Percentiles rank a stretch among this genome's conserved stretches.
Conservation (phyloP, 1,140 invertebrate genomes). For the Nilaparvata lugens region DNA sequence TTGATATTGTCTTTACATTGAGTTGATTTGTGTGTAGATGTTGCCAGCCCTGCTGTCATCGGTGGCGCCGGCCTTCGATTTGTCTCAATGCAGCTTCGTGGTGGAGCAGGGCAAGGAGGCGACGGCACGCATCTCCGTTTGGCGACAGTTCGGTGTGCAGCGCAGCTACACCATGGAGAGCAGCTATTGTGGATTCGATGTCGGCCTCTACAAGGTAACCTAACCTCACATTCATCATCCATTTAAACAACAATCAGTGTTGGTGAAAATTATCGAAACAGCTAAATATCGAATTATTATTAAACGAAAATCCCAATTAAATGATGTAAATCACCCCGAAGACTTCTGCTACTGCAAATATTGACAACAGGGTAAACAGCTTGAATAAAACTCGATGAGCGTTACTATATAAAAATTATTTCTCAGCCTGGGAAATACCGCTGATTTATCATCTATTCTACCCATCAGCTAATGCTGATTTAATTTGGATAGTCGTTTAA, state of each 20-base stretch:
- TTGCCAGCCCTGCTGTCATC: slow-evolving; percentile 59
- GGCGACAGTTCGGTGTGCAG: slow-evolving; percentile 68
- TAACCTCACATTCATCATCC: background rate
- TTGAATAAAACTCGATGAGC: too few relatives aligned
- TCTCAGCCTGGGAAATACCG: too few relatives aligned
- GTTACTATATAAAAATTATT: too few relatives aligned
- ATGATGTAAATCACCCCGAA: too few relatives aligned
- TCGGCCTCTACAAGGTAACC: slow-evolving; percentile 59
- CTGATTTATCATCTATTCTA: background rate
- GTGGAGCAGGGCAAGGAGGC: slow-evolving; percentile 70
- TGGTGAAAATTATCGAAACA: too few relatives aligned
- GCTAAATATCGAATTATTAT: too few relatives aligned
- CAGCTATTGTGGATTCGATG: slow-evolving; percentile 76
- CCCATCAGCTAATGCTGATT: background rate
- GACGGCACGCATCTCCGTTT: slow-evolving; percentile 75
- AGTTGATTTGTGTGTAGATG: slow-evolving; percentile 38
- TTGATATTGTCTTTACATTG: slow-evolving; percentile 10
- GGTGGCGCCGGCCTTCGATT: slow-evolving; percentile 57
- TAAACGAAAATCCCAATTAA: too few relatives aligned
- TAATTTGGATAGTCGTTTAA: too few relatives aligned
- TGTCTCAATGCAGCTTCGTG: slow-evolving; percentile 66
- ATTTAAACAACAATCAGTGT: background rate
- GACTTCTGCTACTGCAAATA: too few relatives aligned
- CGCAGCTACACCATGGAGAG: slow-evolving; percentile 80
- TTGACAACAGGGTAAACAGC: too few relatives aligned